A percentile compares a stretch with the other conserved stretches of the same genome.
These are phyloP conservation scores for Drosophila subquinaria DNA, from an alignment of 2,888 invertebrate genomes.

Conservation along the genomic window DNA sequence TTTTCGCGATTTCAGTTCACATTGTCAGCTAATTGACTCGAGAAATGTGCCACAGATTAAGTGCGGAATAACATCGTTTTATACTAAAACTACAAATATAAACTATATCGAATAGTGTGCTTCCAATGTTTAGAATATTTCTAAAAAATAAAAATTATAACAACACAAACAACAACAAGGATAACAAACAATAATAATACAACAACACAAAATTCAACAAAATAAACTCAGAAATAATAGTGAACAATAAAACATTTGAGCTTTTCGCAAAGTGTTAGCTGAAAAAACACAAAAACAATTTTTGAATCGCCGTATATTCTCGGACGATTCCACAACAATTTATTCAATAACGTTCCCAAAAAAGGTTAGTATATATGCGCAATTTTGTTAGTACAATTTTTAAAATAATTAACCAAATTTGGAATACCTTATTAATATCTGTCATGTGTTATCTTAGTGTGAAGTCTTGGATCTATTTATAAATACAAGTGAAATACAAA, in stretches of 20 bases:
- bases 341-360: slow-evolving; percentile 26
- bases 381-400: background rate
- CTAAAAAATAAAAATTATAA: slow-evolving; percentile 1
- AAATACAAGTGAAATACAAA: background rate
- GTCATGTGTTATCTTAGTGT: background rate
- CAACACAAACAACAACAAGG: slow-evolving; percentile 4
- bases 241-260: slow-evolving; percentile 14
- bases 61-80: slow-evolving; percentile 23
- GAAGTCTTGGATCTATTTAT: background rate
- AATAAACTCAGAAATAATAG: background rate
- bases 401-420: background rate
- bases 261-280: slow-evolving; percentile 1
- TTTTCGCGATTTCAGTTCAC: slow-evolving; percentile 47
- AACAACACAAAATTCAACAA: background rate
- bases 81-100: slow-evolving; percentile 11
- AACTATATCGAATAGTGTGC: slow-evolving; percentile 25
- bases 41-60: slow-evolving; percentile 10
- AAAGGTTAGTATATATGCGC: slow-evolving; percentile 42
- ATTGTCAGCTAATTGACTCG: slow-evolving; percentile 32
- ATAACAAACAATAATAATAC: slow-evolving; percentile 15
- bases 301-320: slow-evolving; percentile 5
- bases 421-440: background rate
- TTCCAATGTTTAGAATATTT: slow-evolving; percentile 29
- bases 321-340: slow-evolving; percentile 35
- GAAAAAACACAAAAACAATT: background rate